phyloP scores from a whole-genome alignment of 2,113 vertebrate species.

The Phalacrocorax carbo region DNA sequence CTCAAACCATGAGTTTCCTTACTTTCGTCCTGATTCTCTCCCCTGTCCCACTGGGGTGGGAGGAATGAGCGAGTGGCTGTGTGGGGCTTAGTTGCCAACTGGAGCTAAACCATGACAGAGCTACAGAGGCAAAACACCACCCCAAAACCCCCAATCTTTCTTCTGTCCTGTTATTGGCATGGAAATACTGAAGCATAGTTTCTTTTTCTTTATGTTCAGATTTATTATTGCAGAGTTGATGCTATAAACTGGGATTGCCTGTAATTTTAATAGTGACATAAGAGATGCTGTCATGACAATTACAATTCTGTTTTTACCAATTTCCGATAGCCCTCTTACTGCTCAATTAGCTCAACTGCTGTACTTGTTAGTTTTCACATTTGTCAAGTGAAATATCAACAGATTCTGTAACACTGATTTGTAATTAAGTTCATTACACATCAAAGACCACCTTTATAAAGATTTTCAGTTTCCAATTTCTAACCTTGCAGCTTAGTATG shows the following conservation, averaged over 20 bases:
- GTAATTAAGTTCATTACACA: neutral
- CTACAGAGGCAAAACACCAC: neutral
- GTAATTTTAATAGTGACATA: neutral
- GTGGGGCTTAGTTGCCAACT: too few relatives aligned
- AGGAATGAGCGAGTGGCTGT: too few relatives aligned
- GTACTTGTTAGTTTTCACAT: neutral
- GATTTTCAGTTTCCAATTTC: neutral
- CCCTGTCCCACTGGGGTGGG: too few relatives aligned
- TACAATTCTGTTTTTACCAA: neutral
- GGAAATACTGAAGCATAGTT: neutral
- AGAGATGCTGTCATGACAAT: neutral
- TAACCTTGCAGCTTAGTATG: neutral
- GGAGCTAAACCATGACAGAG: too few relatives aligned
- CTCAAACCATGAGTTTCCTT: too few relatives aligned
- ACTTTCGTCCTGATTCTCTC: too few relatives aligned
- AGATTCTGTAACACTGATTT: neutral
- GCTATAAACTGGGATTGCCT: neutral
- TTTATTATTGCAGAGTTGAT: neutral
- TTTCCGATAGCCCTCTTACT: neutral
- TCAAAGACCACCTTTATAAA: neutral
- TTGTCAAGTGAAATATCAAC: neutral
- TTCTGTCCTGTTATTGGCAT: neutral
- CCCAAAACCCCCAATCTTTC: neutral
- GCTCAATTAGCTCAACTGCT: neutral
- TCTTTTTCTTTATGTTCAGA: neutral